These are phyloP conservation scores for Prunella fulvescens DNA, from an alignment of 2,113 vertebrate genomes.

Conservation along the genomic window DNA sequence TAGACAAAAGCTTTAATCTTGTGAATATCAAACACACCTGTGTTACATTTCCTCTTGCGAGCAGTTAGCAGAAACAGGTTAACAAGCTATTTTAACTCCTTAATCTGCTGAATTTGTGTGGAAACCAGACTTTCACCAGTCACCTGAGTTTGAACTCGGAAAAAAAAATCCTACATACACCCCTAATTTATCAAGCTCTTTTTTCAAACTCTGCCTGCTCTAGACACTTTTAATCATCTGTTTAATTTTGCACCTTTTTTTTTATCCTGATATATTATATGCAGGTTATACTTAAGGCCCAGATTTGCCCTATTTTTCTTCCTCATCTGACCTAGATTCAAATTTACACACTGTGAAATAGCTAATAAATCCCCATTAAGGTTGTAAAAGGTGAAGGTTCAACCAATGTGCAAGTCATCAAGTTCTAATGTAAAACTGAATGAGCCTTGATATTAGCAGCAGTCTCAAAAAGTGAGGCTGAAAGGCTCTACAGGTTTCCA, in stretches of 20 bases:
- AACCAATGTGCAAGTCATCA: conserved; percentile 75
- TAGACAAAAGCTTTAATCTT: conserved; percentile 77
- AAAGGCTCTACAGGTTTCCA: conserved; percentile 49
- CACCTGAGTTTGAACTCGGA: conserved; percentile 58
- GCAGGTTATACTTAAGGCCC: conserved; percentile 67
- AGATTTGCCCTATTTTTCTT: conserved; percentile 73
- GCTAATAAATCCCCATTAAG: conserved; percentile 82
- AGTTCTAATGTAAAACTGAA: conserved; percentile 78
- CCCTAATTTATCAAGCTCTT: conserved; percentile 62
- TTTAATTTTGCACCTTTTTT: conserved; percentile 69
- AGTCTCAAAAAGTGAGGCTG: conserved; percentile 55
- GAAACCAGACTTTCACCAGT: conserved; percentile 58
- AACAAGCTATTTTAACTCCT: conserved; percentile 69
- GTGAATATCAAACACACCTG: conserved; percentile 76
- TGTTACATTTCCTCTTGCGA: conserved; percentile 74
- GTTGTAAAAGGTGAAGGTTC: conserved; percentile 80
- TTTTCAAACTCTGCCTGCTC: conserved; percentile 56
- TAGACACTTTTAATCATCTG: conserved; percentile 68
- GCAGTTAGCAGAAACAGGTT: conserved; percentile 72
- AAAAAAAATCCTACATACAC: background rate
- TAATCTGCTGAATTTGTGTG: conserved; percentile 54
- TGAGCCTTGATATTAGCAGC: conserved; percentile 76
- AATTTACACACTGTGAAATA: conserved; percentile 82
- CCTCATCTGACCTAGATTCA: conserved; percentile 77
- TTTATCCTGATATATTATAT: conserved; percentile 66